Base-by-base conservation (phyloP, 2,113 vertebrate genomes). In the Pipa parva region DNA sequence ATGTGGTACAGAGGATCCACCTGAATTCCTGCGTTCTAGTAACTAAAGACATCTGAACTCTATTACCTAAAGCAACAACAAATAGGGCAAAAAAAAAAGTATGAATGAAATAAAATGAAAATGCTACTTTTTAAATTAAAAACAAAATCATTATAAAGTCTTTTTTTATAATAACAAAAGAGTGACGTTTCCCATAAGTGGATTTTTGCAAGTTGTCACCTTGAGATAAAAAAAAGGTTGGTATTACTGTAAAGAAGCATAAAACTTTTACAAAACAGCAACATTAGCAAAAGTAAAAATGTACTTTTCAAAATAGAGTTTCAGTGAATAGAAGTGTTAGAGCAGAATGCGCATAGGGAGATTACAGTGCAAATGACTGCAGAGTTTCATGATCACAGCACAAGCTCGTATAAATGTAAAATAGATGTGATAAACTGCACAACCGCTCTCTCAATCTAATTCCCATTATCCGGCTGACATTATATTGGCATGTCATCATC, bases 391-490 rank as follows among this genome's bases (percentile, higher is more conserved):
- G 63, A n/a, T 2, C 26, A 20, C 58, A 64, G 57, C 39, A 48
- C 68, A 74, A 67, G 56, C 66, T 85, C 20, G 63, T 82, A 79
- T 78, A 82, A 82, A 85, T 77, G 80, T 76, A 86, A 84, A 86
- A 5, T 57, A 80, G 70, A 49, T 33, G 3, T 39, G 59, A 66
- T 64, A 31, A 76, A 25, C 48, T 73, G 70, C 50, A 77, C 77
- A 68, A 22, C 52, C 67, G 74, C 69, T 78, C 61, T 72, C 67
- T 77, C 76, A 69, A 56, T 74, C 63, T 54, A 72, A 74, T 22
- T 31, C 56, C 74, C 56, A 81, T 80, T 80, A 83, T 79, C 78
- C 69, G 75, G 71, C 72, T 76, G 73, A 84, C 74, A 71, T 72
- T 63, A 39, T 46, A n/a, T 0, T 75, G 73, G 59, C 73, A 81